phyloP scores from a whole-genome alignment of 2,113 vertebrate species.

The Leuciscus idus region DNA sequence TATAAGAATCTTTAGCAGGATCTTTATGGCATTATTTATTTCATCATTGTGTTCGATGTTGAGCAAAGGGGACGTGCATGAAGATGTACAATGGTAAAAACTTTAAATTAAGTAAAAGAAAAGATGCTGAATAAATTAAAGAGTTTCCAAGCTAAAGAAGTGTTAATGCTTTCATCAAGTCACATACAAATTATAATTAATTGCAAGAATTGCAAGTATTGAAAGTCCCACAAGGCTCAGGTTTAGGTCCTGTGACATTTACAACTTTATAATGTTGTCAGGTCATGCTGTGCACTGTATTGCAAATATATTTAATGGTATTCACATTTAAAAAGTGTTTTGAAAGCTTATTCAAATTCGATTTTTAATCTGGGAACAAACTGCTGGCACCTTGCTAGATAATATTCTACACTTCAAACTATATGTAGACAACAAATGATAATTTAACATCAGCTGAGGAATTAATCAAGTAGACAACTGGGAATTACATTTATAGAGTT shows the following conservation, averaged over 20 bases:
- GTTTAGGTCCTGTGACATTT: conserved; percentile 9
- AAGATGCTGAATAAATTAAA: neutral
- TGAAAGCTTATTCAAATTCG: neutral
- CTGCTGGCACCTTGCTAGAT: neutral
- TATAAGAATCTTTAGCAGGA: neutral
- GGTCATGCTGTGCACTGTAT: neutral
- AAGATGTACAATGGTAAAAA: neutral
- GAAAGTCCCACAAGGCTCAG: neutral
- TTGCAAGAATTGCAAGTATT: neutral
- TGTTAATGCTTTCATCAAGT: conserved; percentile 10
- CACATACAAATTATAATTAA: neutral
- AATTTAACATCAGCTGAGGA: neutral
- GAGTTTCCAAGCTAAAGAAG: neutral
- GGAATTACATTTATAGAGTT: neutral
- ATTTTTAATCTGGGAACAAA: neutral
- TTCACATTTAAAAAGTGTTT: neutral
- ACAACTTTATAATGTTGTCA: neutral
- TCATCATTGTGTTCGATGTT: neutral
- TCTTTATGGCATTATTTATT: neutral
- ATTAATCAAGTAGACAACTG: conserved; percentile 6
- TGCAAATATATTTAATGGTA: neutral
- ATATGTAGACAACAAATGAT: neutral
- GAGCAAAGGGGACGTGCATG: neutral
- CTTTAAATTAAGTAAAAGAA: neutral
- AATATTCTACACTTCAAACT: neutral